Base-by-base conservation (phyloP, 2,888 invertebrate species). In the Aleiodes testaceus region DNA sequence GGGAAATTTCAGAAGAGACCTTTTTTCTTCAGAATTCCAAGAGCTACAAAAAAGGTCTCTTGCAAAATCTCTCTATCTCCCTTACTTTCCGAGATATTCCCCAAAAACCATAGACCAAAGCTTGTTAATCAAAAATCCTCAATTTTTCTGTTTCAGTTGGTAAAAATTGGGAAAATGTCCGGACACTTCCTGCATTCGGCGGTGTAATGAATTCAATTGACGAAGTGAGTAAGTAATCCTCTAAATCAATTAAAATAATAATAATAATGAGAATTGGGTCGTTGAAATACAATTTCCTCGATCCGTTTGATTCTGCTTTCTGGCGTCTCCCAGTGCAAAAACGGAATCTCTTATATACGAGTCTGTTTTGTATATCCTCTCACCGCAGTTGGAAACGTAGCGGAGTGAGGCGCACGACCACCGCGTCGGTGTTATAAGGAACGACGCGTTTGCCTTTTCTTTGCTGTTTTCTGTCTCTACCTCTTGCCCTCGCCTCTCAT, bases 361-460 rank as follows among this genome's bases (percentile, higher is more conserved):
- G 20, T 47, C 22, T 14, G 18, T 49, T 30, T 36, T 30, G 50
- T 30, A 36, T 50, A 63, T 45, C 44, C 22, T 45, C 59, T 59
- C 44, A 63, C 22, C 18, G 61, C 16, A 18, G 42, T 63, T 61
- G 20, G 12, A 44, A 22, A 22, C 11, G 42, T 18, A 59, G 7
- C 36, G 59, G 42, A 16, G 7, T 22, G 44, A 66, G 26, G 44
- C 52, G 53, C 14, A 66, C 53, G 45, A 59, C 59, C 67, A 67
- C 59, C 59, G 59, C 67, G 67, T 67, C 47, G 59, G 59, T 30
- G 49, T 67, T 67, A 67, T 55, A 53, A 30, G 55, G 26, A 45
- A 67, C 53, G 36, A 55, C 64, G 66, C 50, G 52, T 53, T 68
- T 42, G 53, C 52, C 16, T 53, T 26, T 20, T 49, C 22, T 69